Evolutionary conservation across 2,888 invertebrate genomes (phyloP), one percentile per base, ranked within the genome.

Genomic region (Pheosia gnoma): DNA sequence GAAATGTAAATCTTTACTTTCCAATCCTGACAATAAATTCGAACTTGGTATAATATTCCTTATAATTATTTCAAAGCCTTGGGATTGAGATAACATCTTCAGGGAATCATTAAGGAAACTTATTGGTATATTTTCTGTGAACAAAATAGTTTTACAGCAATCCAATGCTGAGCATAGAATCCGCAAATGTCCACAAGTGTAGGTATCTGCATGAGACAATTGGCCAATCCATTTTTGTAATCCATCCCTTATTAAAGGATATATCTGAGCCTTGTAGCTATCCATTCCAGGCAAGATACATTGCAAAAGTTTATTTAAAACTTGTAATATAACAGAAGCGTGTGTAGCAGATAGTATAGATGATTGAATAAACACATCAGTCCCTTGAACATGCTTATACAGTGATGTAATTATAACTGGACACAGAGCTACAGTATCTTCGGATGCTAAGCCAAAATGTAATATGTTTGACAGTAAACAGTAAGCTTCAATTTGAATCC

Each of bases 401-500:
- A 96, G 79, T 59, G 94, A 87, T 66, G 92, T 93, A 58, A 95
- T 81, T 57, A 96, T 81, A 49, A 95, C 82, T 10, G 95, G 95
- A 69, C 92, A 94, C n/a, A 95, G 68, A 39, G 89, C 81, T 79
- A 85, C 78, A 53, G 94, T 88, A 68, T 92, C 82, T 54, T 94
- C 91, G 51, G 88, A 72, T 0, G 91, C 92, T 51, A 95, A 78
- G 41, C 90, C 92, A 79, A 95, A 95, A 71, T 92, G 86, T 6
- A 95, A 69, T 38, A 95, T 85, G 63, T 95, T 92, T 43, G 94
- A 90, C 84, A 95, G 93, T 49, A 95, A 87, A 79, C 94, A 93
- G 65, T 95, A 94, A 53, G 94, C 90, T 89, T 96, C 96, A 39
- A 95, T 95, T 86, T 96, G 96, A 64, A 96, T 83, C 67, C 89